Conservation (phyloP, 2,888 invertebrate genomes). For the Actias luna region DNA sequence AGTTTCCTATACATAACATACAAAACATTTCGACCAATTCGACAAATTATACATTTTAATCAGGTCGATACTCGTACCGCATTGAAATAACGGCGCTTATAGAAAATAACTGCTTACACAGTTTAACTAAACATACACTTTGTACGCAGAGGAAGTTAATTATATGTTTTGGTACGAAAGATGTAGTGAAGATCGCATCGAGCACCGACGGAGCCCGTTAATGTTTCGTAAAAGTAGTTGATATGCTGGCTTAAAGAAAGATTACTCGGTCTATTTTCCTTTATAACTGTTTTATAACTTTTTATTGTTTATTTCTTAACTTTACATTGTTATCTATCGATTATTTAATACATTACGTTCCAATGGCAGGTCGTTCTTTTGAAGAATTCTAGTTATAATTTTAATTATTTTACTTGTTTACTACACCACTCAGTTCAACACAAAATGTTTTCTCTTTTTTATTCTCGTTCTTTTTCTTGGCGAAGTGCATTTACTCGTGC, state of each 20-base stretch:
- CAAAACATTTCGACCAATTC: neutral
- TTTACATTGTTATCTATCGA: neutral
- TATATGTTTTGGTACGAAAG: constrained; percentile 34
- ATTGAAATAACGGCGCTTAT: constrained; percentile 13
- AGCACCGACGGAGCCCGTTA: neutral
- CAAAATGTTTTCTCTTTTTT: no score
- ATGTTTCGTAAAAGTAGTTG: neutral
- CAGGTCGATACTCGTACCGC: neutral
- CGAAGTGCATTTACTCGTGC: no score
- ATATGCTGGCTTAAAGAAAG: constrained; percentile 1
- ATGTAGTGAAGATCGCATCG: constrained; percentile 23
- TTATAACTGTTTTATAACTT: neutral
- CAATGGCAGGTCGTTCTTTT: no score
- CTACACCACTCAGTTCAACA: no score
- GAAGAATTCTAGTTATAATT: no score
- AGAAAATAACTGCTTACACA: constrained; percentile 34
- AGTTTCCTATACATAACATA: no score
- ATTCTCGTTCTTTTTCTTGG: no score
- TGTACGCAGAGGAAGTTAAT: constrained; percentile 39
- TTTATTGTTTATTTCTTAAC: neutral
- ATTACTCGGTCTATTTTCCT: neutral
- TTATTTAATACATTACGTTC: neutral
- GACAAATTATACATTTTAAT: neutral
- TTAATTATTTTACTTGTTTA: no score
- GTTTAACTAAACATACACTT: constrained; percentile 38